Base-by-base conservation (phyloP, 2,113 vertebrate species). In the Gnathonemus longibarbis region DNA sequence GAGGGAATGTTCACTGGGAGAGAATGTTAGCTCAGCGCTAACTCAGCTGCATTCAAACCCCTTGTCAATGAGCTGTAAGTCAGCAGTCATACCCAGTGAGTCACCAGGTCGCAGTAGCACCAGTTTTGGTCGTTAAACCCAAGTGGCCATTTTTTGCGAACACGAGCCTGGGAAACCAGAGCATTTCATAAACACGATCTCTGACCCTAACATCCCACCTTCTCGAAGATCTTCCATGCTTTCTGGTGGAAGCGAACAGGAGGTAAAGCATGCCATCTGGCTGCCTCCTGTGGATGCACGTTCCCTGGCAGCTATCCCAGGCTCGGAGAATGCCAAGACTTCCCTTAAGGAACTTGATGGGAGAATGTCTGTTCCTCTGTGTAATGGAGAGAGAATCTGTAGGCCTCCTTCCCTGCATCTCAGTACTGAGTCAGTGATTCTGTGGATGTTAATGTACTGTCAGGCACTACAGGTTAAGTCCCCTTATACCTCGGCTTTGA, bases 171-270 rank as follows among this genome's bases (percentile, higher is more conserved):
- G 35, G 5, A 83, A 17, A 83, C 3, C 17, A 45, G 7, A 84
- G 80, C 15, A 45, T 21, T 46, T 84, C 80, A 84, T 45, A 48
- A 56, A 42, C 74, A 62, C 3, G 1, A 48, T 49, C 5, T 39
- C 39, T 49, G 4, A n/a, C 11, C 3, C 53, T 84, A 66, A 39
- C 4, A 27, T 56, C 90, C 94, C 15, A 98, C 98, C 96, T 99
- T 99, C 94, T 99, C 97, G 77, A 99, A 95, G 92, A 99, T 95
- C 94, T 96, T 97, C 98, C 98, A 99, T 53, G 99, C 97, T 92
- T 99, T 98, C 93, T 98, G 97, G 92, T 99, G 99, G 94, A 99
- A 99, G 19, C 98, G 97, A n/a, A 98, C 91, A 0, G 98, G 98
- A 97, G 95, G 95, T 99, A 99, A 52, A 99, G 95, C 15, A 97